These are phyloP conservation scores for Andricus quercusramuli DNA, from an alignment of 2,888 invertebrate genomes.

Conservation along the genomic window DNA sequence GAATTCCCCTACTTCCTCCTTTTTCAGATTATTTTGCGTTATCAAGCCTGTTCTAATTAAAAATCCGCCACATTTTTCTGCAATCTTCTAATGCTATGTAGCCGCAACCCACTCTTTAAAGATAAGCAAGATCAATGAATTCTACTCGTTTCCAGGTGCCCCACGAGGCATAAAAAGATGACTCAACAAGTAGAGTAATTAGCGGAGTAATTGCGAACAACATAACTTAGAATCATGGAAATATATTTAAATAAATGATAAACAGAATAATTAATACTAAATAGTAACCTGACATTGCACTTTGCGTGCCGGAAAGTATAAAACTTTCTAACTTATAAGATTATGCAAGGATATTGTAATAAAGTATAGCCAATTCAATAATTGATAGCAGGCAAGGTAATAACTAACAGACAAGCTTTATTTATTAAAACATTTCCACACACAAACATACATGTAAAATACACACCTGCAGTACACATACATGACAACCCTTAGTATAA, in stretches of 20 bases:
- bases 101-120: neutral
- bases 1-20: too few relatives aligned
- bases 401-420: constrained; percentile 2
- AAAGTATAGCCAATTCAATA: constrained; percentile 30
- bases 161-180: neutral
- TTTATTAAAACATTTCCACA: neutral
- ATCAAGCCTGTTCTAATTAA: too few relatives aligned
- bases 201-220: constrained; percentile 12
- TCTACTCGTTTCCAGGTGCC: neutral
- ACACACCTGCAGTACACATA: neutral
- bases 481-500: neutral
- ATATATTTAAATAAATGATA: constrained; percentile 15
- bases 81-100: too few relatives aligned
- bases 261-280: constrained; percentile 8
- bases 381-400: constrained; percentile 16
- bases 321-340: constrained; percentile 1
- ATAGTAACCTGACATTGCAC: constrained; percentile 4
- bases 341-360: constrained; percentile 20
- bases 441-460: neutral
- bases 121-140: neutral
- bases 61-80: too few relatives aligned
- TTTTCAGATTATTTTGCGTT: too few relatives aligned
- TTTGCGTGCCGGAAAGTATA: constrained; percentile 9
- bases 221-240: neutral
- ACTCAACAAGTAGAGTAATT: constrained; percentile 29